Base-by-base conservation (phyloP, 2,888 invertebrate genomes). In the Philereme vetulata region DNA sequence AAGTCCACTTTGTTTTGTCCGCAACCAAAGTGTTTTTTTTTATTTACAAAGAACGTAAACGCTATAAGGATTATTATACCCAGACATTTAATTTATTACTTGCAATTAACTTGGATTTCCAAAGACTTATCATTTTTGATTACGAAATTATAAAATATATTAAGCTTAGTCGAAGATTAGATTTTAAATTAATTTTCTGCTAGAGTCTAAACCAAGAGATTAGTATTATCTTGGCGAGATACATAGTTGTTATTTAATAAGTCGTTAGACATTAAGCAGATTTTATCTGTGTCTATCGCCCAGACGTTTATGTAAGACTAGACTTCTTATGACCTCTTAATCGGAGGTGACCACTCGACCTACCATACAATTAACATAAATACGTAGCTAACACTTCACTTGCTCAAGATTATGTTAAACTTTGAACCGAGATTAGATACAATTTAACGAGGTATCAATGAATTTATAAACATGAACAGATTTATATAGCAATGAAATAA, bases 271-370 rank as follows among this genome's bases (percentile, higher is more conserved):
- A 21, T 21, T 21, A 21, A 48, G 36, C 34, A 51, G 36, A 45
- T n/a, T 52, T 35, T 51, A 32, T n/a, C n/a, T 21, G n/a, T 9
- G 40, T 40, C 42, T 33, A 44, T 44, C 49, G 59, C 35, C 11
- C 21, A 60, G 59, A 63, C 52, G 33, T 46, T 38, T 21, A 1
- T 2, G 21, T 21, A 21, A 21, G 21, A 21, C 21, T 21, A 21
- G 21, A 21, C 21, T 53, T 60, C 53, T 61, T 52, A 53, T 68
- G 68, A 63, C 62, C 61, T 44, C 68, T 61, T 36, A 55, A 55
- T 51, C 54, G 60, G 21, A 56, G 52, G 42, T 64, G 52, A 51
- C 54, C 62, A 51, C 52, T 53, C 60, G 65, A 65, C 60, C 64
- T 59, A 8, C 36, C 52, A 55, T 47, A 50, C 55, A 64, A 65